Base-by-base conservation (phyloP, 2,797 vertebrate species). In the Gobionotothen gibberifrons region DNA sequence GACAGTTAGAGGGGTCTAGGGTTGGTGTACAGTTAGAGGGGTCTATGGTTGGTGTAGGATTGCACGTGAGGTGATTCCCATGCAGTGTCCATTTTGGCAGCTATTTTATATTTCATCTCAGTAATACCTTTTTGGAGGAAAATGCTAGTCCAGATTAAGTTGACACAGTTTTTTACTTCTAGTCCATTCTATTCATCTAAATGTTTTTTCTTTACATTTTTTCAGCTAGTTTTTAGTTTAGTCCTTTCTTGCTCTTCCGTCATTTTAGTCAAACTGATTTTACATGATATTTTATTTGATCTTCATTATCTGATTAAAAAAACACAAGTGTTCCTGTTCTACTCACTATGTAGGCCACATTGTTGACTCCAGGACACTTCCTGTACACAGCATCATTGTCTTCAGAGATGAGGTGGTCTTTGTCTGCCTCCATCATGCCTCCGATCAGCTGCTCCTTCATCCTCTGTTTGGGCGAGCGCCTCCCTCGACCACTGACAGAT, bases 301-400 rank as follows among this genome's bases (percentile, higher is more conserved):
- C 32, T 36, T 9, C 8, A 36, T 36, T 36, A 36, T 36, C 32
- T 36, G 32, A 36, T 36, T 5, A 26, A 26, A 26, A 26, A 26
- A 26, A 26, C 26, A 26, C 26, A 26, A 26, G 32, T 36, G 6
- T 9, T 36, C 36, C 22, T 43, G 46, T 1, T 1, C 9, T 65
- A 84, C 96, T 92, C 85, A 98, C 98, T 69, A 98, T 95, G 51
- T 97, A 99, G 36, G 97, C 98, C 2, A 97, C 96, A 74, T 99
- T 99, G 91, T 96, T 97, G 89, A 99, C 96, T 26, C 98, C 98
- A 0, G 98, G 98, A 54, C 96, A 97, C 88, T 96, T 96, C 77
- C 96, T 97, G 89, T 97, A 99, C 0, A 95, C 96, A 17, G 96
- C 96, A 0, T 99, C 98, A 1, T 93, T 96, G 90, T 99, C 98